Evolutionary conservation across 1,140 invertebrate genomes (phyloP).

Genomic region (Chironomus tepperi): DNA sequence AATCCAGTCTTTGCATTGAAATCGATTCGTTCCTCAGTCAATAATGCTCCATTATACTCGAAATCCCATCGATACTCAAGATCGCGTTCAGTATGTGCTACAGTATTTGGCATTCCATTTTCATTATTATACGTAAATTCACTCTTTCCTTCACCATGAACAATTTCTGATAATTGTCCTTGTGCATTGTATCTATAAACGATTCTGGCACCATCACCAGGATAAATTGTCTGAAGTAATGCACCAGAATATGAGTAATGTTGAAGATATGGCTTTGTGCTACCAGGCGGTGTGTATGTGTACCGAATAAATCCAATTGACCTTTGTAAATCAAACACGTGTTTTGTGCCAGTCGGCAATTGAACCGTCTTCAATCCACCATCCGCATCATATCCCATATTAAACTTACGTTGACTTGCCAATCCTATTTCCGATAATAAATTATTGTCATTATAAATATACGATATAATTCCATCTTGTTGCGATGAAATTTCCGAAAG

Average conservation of each 20-base stretch:
- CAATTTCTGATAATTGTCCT: constrained; percentile 72
- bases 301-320: constrained; percentile 74
- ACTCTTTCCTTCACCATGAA: constrained; percentile 80
- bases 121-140: constrained; percentile 70
- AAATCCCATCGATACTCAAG: constrained; percentile 82
- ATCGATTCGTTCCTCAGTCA: constrained; percentile 77
- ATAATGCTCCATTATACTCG: constrained; percentile 64
- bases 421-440: constrained; percentile 81
- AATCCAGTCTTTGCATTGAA: constrained; percentile 82
- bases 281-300: constrained; percentile 84
- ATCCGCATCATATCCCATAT: constrained; percentile 74
- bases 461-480: constrained; percentile 64
- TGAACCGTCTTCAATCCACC: constrained; percentile 78
- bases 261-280: constrained; percentile 71
- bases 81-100: constrained; percentile 69
- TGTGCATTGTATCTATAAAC: constrained; percentile 81
- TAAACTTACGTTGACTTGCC: constrained; percentile 78
- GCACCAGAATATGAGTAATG: constrained; percentile 84
- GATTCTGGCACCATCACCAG: constrained; percentile 79
- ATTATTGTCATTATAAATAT: constrained; percentile 75
- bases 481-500: constrained; percentile 76
- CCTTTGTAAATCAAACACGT: constrained; percentile 81
- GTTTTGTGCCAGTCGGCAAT: constrained; percentile 73
- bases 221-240: constrained; percentile 77
- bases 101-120: constrained; percentile 68